Conservation (phyloP, 2,888 invertebrate genomes). For the Pharmacophagus antenor region DNA sequence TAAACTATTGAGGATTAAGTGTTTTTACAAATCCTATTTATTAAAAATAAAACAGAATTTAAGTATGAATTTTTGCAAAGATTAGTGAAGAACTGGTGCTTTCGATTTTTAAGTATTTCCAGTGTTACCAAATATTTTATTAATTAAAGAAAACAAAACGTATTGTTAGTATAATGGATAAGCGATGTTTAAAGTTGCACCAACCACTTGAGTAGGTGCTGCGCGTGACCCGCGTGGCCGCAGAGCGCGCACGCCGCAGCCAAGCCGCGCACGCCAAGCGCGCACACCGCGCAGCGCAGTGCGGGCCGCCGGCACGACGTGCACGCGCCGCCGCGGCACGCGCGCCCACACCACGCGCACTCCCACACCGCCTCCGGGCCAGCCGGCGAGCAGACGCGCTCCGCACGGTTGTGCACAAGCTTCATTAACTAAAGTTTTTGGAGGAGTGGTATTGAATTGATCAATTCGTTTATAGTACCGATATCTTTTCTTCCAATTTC, state of each 20-base stretch:
- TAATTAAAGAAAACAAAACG: too few relatives aligned
- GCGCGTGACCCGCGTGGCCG: constrained; percentile 95
- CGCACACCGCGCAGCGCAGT: constrained; percentile 91
- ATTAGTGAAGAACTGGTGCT: too few relatives aligned
- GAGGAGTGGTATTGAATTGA: too few relatives aligned
- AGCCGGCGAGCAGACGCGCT: constrained; percentile 80
- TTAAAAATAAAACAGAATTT: too few relatives aligned
- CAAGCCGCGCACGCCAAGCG: constrained; percentile 90
- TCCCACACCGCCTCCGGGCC: constrained; percentile 85
- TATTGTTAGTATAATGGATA: background rate
- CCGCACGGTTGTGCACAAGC: constrained; percentile 73
- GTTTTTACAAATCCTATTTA: too few relatives aligned
- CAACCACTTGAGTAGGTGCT: constrained; percentile 90
- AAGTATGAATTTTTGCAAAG: too few relatives aligned
- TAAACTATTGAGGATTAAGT: too few relatives aligned
- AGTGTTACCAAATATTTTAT: too few relatives aligned
- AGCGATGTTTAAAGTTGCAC: background rate
- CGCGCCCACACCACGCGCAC: constrained; percentile 72
- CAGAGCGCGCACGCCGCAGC: constrained; percentile 93
- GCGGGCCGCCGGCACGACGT: constrained; percentile 86
- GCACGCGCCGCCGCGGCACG: constrained; percentile 78
- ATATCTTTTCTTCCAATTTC: too few relatives aligned
- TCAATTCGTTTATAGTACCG: too few relatives aligned
- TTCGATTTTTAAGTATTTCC: too few relatives aligned
- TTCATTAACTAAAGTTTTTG: constrained; percentile 78